Base-by-base conservation (phyloP, 2,113 vertebrate genomes). In the Embiotoca jacksoni region DNA sequence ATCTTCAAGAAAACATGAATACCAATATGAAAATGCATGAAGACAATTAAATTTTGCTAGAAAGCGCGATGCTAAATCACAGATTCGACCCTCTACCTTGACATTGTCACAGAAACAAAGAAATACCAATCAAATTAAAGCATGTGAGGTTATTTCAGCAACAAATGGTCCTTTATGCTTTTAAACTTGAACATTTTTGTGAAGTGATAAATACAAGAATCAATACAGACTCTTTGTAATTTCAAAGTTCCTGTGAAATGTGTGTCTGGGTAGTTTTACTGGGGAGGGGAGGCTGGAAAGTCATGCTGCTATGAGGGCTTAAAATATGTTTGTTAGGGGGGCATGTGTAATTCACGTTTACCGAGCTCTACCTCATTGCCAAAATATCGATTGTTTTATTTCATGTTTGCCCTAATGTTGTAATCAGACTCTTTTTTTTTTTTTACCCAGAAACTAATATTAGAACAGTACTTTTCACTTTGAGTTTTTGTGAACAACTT, bases 201-300 rank as follows among this genome's bases (percentile, higher is more conserved):
- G 60, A 54, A 2, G 37, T 75, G 72, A 76, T 47, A 13, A 56
- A 75, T 71, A 35, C 56, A 72, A 73, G 23, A 57, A 72, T 78
- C 68, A 36, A 82, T 73, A 67, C 69, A 30, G 10, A 2, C 55
- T 58, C 30, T 44, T 15, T 57, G 47, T 72, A 6, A 67, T 72
- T 77, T 72, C 31, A 44, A 50, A 39, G 56, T 82, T 72, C 9
- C 68, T 10, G 50, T 62, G 62, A 67, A 78, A 78, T 52, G 37
- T 73, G 68, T 57, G 32, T 78, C 52, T 73, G 52, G 44, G 35
- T 58, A 47, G 3, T 69, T 82, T 73, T 47, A 72, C 50, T 57
- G 57, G 36, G 64, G 53, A 57, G 68, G 15, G 49, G 16, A 52
- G 15, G 49, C 49, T 52, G 15, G 49, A 46, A 62, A 53, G 68